Conservation (phyloP, 2,888 invertebrate species). For the Masnerella sp. region DNA sequence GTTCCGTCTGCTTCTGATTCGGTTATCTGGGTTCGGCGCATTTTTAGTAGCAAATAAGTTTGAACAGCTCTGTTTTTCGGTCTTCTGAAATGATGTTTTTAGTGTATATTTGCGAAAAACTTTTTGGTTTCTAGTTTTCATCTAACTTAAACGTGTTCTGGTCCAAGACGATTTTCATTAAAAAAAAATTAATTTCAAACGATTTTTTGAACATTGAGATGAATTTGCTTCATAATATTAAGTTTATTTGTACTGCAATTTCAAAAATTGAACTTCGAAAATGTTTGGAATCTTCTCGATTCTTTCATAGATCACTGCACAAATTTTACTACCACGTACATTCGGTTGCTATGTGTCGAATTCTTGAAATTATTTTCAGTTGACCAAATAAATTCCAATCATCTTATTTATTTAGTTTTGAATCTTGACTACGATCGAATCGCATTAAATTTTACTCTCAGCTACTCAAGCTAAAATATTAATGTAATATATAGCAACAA, state of each 20-base stretch:
- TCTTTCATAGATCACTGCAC: too few relatives aligned
- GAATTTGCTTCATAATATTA: too few relatives aligned
- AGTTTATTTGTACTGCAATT: too few relatives aligned
- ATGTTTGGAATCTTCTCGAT: too few relatives aligned
- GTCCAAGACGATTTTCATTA: too few relatives aligned
- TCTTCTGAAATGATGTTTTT: neutral
- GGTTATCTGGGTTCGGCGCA: slow-evolving; percentile 7
- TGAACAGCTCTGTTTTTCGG: neutral
- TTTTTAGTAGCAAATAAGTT: neutral
- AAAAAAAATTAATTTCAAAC: too few relatives aligned
- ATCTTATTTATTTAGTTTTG: neutral
- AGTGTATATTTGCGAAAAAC: neutral
- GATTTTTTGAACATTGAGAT: too few relatives aligned
- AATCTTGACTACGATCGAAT: neutral
- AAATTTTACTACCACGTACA: too few relatives aligned
- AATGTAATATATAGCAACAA: neutral
- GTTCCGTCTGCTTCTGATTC: slow-evolving; percentile 23
- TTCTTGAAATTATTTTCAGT: neutral
- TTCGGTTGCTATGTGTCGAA: neutral
- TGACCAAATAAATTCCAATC: neutral
- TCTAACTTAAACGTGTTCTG: too few relatives aligned
- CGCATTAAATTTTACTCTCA: neutral
- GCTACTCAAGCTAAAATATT: neutral
- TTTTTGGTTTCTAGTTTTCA: neutral
- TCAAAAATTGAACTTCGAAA: too few relatives aligned